These are phyloP conservation scores for Sweltsa coloradensis DNA, from an alignment of 1,140 invertebrate genomes.

Conservation along the genomic window DNA sequence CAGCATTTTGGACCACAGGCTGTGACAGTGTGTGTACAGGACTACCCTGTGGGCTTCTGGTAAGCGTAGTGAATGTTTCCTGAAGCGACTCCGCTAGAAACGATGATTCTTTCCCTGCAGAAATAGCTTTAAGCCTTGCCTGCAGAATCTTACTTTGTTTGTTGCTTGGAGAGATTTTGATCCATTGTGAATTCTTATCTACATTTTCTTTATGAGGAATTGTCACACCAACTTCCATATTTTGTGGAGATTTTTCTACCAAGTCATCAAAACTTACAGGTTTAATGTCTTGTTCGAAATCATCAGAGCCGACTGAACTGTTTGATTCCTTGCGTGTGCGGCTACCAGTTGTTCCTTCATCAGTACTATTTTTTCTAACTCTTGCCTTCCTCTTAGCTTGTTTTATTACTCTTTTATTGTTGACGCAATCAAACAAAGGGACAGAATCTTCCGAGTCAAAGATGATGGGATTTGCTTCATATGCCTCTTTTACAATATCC, in stretches of 20 bases:
- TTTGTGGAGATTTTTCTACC: too few relatives aligned
- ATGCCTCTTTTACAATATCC: conserved; percentile 36
- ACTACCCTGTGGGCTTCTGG: background rate
- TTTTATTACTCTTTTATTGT: background rate
- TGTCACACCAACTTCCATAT: too few relatives aligned
- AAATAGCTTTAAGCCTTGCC: conserved; percentile 35
- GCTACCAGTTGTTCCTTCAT: background rate
- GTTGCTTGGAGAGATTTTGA: too few relatives aligned
- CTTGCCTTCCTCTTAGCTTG: conserved; percentile 9
- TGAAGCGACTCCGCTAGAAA: background rate
- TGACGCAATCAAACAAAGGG: too few relatives aligned
- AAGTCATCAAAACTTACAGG: too few relatives aligned
- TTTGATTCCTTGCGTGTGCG: conserved; percentile 3
- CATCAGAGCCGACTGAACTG: conserved; percentile 5
- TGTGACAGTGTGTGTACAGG: background rate
- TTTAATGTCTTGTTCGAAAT: too few relatives aligned
- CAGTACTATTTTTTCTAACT: conserved; percentile 8
- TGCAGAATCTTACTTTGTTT: conserved; percentile 35
- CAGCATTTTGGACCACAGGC: too few relatives aligned
- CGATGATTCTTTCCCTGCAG: conserved; percentile 26
- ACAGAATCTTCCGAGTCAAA: conserved; percentile 20
- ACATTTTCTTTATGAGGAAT: too few relatives aligned
- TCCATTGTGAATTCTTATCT: too few relatives aligned
- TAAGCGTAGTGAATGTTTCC: background rate
- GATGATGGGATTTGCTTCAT: conserved; percentile 31